Base-by-base conservation (phyloP, 2,797 vertebrate species). In the Mionectes olivaceus region DNA sequence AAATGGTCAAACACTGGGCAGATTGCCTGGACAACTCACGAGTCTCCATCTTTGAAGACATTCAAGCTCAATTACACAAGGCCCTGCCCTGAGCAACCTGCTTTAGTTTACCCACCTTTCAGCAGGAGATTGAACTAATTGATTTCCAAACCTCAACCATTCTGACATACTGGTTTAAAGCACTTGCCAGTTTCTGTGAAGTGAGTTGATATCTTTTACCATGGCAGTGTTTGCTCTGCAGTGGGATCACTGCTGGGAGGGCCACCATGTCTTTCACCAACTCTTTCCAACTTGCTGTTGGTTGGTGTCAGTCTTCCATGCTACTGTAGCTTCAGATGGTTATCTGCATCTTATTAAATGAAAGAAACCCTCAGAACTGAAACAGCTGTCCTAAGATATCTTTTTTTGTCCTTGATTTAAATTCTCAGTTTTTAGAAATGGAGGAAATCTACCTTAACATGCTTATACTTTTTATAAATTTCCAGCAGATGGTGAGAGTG, bases 381-480 rank as follows among this genome's bases (percentile, higher is more conserved):
- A 93, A 69, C 63, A 95, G 19, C 44, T 4, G 1, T 57, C 73
- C 87, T 65, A 89, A 78, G 22, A 33, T 47, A 73, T 43, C 35
- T 77, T 88, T 87, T 87, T 83, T 83, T 76, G 44, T 71, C 59
- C 57, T 70, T 86, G 28, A 86, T 83, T 94, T 90, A 93, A 91
- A 90, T 90, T 86, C 56, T 93, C 43, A 43, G 25, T 53, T 90
- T 91, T 95, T 90, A 86, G 85, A 92, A 94, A 78, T 76, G 69
- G 59, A 90, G 65, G 53, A 94, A 94, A 91, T 91, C 84, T 93
- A 96, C 94, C 92, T 96, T 93, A 94, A 87, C 67, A 69, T 94
- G 86, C 84, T 82, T 90, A 91, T n/a, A 95, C 91, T 91, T 97
- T 93, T 94, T 91, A 90, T 95, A 91, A 94, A 86, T 94, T 96